phyloP scores from a whole-genome alignment of 2,888 invertebrate genomes.

The Exephanes ischioxanthus region DNA sequence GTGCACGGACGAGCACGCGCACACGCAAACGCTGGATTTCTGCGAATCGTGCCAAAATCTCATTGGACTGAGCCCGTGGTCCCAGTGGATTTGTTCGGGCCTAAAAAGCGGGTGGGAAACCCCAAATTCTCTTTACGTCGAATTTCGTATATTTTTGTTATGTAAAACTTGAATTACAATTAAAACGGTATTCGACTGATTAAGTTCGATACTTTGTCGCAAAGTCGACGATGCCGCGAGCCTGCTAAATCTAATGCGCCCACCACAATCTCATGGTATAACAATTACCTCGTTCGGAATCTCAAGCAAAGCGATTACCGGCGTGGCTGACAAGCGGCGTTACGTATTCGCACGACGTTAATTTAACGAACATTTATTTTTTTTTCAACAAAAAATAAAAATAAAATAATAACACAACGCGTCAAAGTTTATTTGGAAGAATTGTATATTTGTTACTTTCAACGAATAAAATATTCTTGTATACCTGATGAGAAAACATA shows the following conservation, averaged over 20 bases:
- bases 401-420: slow-evolving; percentile 58
- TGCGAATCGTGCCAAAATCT: slow-evolving; percentile 83
- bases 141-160: slow-evolving; percentile 34
- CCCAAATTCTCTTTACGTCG: not conserved
- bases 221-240: slow-evolving; percentile 77
- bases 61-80: slow-evolving; percentile 55
- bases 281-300: slow-evolving; percentile 39
- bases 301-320: slow-evolving; percentile 29
- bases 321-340: not conserved
- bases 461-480: slow-evolving; percentile 85
- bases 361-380: slow-evolving; percentile 64
- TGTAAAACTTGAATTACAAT: slow-evolving; percentile 18
- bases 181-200: slow-evolving; percentile 47
- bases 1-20: slow-evolving; percentile 18
- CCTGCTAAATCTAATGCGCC: slow-evolving; percentile 47
- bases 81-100: slow-evolving; percentile 40
- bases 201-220: slow-evolving; percentile 66
- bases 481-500: slow-evolving; percentile 78
- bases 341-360: slow-evolving; percentile 62
- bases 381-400: slow-evolving; percentile 23
- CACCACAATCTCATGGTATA: slow-evolving; percentile 5
- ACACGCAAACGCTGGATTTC: slow-evolving; percentile 73
- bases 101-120: not conserved
- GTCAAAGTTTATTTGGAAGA: slow-evolving; percentile 82
- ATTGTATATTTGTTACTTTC: slow-evolving; percentile 85